Base-by-base conservation (phyloP, 2,113 vertebrate species). In the Burhinus oedicnemus region DNA sequence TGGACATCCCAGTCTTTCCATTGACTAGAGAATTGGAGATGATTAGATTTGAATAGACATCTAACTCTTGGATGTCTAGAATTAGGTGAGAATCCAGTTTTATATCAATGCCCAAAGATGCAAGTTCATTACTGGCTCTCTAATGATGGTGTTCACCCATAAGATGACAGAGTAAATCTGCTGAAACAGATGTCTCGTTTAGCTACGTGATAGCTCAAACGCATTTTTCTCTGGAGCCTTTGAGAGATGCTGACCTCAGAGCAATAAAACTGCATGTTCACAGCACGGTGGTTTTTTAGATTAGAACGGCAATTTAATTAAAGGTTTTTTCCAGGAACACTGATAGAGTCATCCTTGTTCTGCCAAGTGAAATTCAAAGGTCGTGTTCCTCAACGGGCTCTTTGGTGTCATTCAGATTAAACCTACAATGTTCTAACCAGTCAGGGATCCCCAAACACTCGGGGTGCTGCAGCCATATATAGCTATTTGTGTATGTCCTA, bases 331-430 rank as follows among this genome's bases (percentile, higher is more conserved):
- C 86, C 83, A 65, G 62, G 89, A 89, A 80, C 32, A 3, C 91
- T 91, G 96, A 96, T 95, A 95, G 69, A 71, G 58, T n/a, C 54
- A 60, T 90, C n/a, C 68, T 36, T 49, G 62, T 72, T 51, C 70
- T 84, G 77, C 77, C 91, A 70, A 85, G 81, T n/a, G 34, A 65
- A 69, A 85, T 57, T 64, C 94, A 96, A 96, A 95, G 91, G 93
- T 94, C 89, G 8, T 81, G 69, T 49, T 79, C 95, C 32, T 69
- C 83, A 68, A 7, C 47, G 40, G 69, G 61, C 18, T 89, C 49
- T 12, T 64, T 26, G 87, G 57, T 76, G 77, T 30, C 61, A 7
- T 27, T 89, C 83, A 72, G 89, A 69, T 82, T 79, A 84, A 92
- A 65, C 16, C 30, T n/a, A 16, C 34, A 3, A 8, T 20, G 27